Evolutionary conservation across 1,140 invertebrate genomes (phyloP).

Genomic region (Heliconius himera): DNA sequence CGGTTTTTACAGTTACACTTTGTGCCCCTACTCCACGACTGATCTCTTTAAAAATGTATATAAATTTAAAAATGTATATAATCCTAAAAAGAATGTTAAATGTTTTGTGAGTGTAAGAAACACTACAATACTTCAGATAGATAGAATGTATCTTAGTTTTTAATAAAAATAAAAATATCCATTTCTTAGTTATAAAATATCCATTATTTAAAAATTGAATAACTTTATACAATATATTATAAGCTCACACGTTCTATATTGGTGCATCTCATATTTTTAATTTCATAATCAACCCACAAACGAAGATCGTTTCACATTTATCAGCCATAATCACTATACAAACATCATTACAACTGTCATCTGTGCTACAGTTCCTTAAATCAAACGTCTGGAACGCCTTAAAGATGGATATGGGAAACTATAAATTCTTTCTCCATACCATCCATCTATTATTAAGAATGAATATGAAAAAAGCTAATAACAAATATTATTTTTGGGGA

Average conservation of each 20-base stretch:
- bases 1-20: too few species aligned
- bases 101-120: too few species aligned
- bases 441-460: background rate
- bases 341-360: conserved; percentile 15
- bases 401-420: background rate
- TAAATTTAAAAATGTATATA: too few species aligned
- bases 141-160: background rate
- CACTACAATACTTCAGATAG: too few species aligned
- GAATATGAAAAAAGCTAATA: background rate
- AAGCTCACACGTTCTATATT: background rate
- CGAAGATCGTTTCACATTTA: conserved; percentile 1
- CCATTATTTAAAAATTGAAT: background rate
- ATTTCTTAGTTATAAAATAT: background rate
- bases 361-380: background rate
- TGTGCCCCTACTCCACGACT: too few species aligned
- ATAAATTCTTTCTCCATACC: background rate
- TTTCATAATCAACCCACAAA: conserved; percentile 13
- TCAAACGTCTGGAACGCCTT: background rate
- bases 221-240: background rate
- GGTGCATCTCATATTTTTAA: background rate
- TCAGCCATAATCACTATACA: conserved; percentile 7
- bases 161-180: background rate
- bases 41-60: too few species aligned
- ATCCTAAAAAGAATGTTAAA: too few species aligned
- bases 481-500: background rate